Evolutionary conservation across 2,888 invertebrate species (phyloP), one percentile per base, ranked within the genome.

Genomic region (Nycteola revayana): DNA sequence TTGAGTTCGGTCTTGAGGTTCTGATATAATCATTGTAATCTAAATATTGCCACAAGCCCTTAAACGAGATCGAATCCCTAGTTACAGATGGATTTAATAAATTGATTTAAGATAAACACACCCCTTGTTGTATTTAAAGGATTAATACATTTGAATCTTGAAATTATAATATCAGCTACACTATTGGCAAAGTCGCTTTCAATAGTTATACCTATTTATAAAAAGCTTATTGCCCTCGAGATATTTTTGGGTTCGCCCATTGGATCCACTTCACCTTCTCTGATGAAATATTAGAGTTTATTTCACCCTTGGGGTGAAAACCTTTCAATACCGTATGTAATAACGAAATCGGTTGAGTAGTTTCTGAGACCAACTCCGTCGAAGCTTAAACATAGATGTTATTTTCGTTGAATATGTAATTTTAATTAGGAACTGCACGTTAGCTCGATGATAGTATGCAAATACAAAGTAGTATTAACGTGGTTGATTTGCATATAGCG

Each of bases 41-140:
- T 67, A 70, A 74, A 75, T 66, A 71, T 71, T 75, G 67, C 68
- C 63, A 65, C 52, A 65, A 66, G 61, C 59, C 64, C 64, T n/a
- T 65, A 66, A 67, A 59, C 55, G 63, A 64, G 68, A 72, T 73
- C 63, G 58, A 61, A 69, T 54, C 61, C 60, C 53, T 62, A 60
- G 42, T 46, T 46, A 56, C 53, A 56, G 53, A 58, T 50, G 62
- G 33, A 57, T 49, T 54, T 56, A 62, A 63, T 64, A 62, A 63
- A 69, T 66, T 62, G 66, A 67, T 67, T 60, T 55, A 61, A 66
- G 68, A 72, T 67, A 67, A 66, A 69, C 60, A 67, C 40, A 45
- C 45, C 48, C 53, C 48, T 54, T 54, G 55, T 58, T 53, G 44
- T 42, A 40, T 51, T 55, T 49, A 48, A 54, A 50, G 50, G 55